Evolutionary conservation across 2,113 vertebrate species (phyloP).

Genomic region (Triplophysa dalaica): DNA sequence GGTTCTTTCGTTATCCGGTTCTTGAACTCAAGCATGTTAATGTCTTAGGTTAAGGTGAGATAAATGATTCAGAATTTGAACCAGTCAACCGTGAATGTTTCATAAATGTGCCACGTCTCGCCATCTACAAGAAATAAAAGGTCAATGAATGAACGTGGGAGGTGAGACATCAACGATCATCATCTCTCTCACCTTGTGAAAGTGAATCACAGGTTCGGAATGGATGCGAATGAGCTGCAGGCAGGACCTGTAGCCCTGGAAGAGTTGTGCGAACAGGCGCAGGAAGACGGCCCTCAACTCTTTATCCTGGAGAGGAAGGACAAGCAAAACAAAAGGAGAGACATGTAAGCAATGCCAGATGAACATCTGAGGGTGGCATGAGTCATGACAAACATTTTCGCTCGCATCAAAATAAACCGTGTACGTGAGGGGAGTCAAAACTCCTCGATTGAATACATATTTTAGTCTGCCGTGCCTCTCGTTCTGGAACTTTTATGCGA

Average conservation of each 20-base stretch:
- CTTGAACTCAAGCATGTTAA: background rate
- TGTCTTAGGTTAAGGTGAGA: slow-evolving; percentile 10
- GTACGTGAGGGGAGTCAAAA: slow-evolving; percentile 16
- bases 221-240: slow-evolving; percentile 98
- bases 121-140: background rate
- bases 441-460: slow-evolving; percentile 8
- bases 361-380: slow-evolving; percentile 31
- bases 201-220: slow-evolving; percentile 95
- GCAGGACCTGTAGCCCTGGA: slow-evolving; percentile 97
- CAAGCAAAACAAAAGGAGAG: slow-evolving; percentile 27
- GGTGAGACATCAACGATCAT: background rate
- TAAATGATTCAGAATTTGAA: slow-evolving; percentile 7
- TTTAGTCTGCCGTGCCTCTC: slow-evolving; percentile 1
- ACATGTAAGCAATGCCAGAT: background rate
- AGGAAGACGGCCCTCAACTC: slow-evolving; percentile 96
- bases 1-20: slow-evolving; percentile 2
- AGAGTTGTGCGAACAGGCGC: slow-evolving; percentile 95
- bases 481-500: background rate
- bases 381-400: slow-evolving; percentile 30
- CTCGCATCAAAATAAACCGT: slow-evolving; percentile 3
- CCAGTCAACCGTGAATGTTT: background rate
- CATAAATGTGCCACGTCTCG: background rate
- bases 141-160: background rate
- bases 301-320: slow-evolving; percentile 85
- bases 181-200: slow-evolving; percentile 87